A percentile compares a stretch with the other conserved stretches of the same genome.
phyloP scores from a whole-genome alignment of 2,888 invertebrate species.

The Lasioglossum calceatum region DNA sequence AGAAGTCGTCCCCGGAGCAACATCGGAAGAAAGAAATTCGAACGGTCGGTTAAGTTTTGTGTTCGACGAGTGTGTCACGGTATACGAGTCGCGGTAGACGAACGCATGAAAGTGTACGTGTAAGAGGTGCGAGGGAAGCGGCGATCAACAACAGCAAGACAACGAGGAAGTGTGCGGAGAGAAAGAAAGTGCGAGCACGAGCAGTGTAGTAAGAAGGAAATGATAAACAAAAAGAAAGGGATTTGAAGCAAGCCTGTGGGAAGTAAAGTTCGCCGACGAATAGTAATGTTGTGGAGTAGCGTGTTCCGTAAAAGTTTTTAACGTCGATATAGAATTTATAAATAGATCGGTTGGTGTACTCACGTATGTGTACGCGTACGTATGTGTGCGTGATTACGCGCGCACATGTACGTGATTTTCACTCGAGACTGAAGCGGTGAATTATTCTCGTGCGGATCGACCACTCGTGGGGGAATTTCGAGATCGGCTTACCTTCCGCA shows the following conservation, averaged over 20 bases:
- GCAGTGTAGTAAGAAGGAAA: conserved; percentile 36
- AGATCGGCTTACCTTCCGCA: conserved; percentile 80
- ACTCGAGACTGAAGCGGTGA: conserved; percentile 75
- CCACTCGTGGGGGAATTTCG: conserved; percentile 74
- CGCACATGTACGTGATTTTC: conserved; percentile 74
- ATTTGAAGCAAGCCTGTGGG: conserved; percentile 35
- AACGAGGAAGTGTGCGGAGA: conserved; percentile 26
- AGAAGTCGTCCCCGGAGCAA: conserved; percentile 66
- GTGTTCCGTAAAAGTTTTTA: conserved; percentile 63
- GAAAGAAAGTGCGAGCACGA: conserved; percentile 32
- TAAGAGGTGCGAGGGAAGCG: conserved; percentile 10
- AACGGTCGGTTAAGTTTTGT: conserved; percentile 42
- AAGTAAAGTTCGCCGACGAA: conserved; percentile 50
- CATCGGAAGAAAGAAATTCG: conserved; percentile 47
- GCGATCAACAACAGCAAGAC: conserved; percentile 12
- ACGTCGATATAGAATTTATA: conserved; percentile 65
- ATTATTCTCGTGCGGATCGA: conserved; percentile 73
- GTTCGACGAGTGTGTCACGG: conserved; percentile 45
- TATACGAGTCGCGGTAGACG: conserved; percentile 45
- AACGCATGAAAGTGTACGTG: conserved; percentile 58
- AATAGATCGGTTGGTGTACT: conserved; percentile 59
- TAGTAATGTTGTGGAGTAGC: conserved; percentile 63
- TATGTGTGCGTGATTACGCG: conserved; percentile 70
- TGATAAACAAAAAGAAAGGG: conserved; percentile 58
- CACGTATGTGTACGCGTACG: conserved; percentile 70